Conservation (phyloP, 1,140 invertebrate genomes). For the Caligus rogercresseyi region DNA sequence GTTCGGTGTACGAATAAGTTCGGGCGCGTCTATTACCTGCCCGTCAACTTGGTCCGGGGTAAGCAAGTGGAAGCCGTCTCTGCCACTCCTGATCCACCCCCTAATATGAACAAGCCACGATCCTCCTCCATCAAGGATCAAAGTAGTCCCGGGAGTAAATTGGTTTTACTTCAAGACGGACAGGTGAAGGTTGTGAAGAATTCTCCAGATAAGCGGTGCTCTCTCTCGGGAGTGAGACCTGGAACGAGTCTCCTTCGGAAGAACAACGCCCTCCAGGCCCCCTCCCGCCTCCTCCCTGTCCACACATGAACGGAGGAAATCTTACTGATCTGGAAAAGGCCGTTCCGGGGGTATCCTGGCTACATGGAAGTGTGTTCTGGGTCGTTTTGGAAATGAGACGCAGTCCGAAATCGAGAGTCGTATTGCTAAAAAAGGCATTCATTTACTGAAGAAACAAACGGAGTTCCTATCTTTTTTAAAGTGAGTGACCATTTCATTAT, state of each 20-base stretch:
- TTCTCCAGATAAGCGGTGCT: neutral
- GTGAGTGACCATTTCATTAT: neutral
- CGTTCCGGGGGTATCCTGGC: slow-evolving; percentile 1
- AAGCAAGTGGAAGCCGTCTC: neutral
- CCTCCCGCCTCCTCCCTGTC: neutral
- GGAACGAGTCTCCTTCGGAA: neutral
- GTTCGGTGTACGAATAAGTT: slow-evolving; percentile 1
- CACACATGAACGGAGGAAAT: neutral
- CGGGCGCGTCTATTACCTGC: neutral
- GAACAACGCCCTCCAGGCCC: neutral
- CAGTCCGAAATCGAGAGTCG: neutral
- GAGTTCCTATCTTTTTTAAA: slow-evolving; percentile 1
- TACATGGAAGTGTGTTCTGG: slow-evolving; percentile 5
- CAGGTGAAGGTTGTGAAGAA: neutral
- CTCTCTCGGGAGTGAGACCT: neutral
- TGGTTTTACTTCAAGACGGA: neutral
- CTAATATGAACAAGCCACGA: no score
- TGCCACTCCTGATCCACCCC: neutral
- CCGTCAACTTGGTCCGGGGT: neutral
- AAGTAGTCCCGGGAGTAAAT: neutral
- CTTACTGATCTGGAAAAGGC: slow-evolving; percentile 1
- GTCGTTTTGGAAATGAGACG: neutral
- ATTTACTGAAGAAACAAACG: neutral
- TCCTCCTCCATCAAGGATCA: neutral
- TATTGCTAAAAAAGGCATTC: slow-evolving; percentile 1